These are phyloP conservation scores for Poeciliopsis gracilis DNA, from an alignment of 2,797 vertebrate genomes.

Conservation along the genomic window DNA sequence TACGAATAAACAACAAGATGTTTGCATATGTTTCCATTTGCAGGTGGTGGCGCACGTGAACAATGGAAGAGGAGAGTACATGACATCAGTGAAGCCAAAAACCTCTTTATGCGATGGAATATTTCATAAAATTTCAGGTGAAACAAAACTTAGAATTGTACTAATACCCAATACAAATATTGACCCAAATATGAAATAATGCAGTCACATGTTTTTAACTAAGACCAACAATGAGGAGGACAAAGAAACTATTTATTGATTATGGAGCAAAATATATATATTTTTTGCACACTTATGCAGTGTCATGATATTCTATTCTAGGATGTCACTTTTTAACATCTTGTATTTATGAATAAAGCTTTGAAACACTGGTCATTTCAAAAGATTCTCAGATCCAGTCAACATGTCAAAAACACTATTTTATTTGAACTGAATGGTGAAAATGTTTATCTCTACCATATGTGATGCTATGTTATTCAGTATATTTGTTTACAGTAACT, in stretches of 20 bases:
- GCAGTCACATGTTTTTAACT: not conserved
- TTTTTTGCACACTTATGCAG: not conserved
- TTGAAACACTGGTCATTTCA: not conserved
- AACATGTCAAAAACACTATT: not conserved
- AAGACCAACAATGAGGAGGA: not conserved
- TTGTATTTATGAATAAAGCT: not conserved
- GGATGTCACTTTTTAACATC: not conserved
- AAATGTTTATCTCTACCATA: not conserved
- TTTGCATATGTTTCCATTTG: conserved; percentile 34
- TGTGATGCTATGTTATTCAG: not conserved
- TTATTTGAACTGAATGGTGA: not conserved
- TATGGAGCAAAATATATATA: not conserved
- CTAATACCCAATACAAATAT: not conserved
- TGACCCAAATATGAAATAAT: not conserved
- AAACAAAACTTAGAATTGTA: not conserved
- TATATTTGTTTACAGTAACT: not conserved
- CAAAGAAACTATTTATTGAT: not conserved
- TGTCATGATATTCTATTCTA: not conserved
- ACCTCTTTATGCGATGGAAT: conserved; percentile 84
- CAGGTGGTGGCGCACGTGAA: conserved; percentile 86
- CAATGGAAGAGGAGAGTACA: conserved; percentile 83
- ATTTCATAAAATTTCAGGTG: conserved; percentile 92
- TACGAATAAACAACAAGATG: too few relatives aligned
- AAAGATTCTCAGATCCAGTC: not conserved
- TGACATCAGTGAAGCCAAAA: conserved; percentile 83